phyloP scores from a whole-genome alignment of 1,140 invertebrate genomes.

The Arion vulgaris region DNA sequence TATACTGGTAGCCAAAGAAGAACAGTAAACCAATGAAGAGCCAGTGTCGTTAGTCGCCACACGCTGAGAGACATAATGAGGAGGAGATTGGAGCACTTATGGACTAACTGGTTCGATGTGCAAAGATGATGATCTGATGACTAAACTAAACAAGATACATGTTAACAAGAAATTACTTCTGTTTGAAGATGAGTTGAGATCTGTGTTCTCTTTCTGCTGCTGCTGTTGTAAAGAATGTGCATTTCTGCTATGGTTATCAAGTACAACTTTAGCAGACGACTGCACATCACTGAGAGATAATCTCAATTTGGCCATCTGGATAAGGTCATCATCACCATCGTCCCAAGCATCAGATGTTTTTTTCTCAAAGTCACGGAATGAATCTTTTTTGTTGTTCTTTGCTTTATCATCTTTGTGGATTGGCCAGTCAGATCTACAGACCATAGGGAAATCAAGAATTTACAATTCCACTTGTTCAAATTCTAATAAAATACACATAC shows the following conservation, averaged over 20 bases:
- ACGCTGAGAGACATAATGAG: too few relatives aligned
- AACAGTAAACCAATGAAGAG: too few relatives aligned
- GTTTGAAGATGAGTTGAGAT: neutral
- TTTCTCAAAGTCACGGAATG: constrained; percentile 96
- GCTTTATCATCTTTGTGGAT: constrained; percentile 58
- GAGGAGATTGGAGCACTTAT: too few relatives aligned
- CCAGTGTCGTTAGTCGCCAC: too few relatives aligned
- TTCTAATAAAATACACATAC: neutral
- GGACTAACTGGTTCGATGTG: too few relatives aligned
- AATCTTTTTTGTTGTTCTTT: constrained; percentile 71
- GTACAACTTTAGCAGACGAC: constrained; percentile 71
- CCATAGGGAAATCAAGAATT: neutral
- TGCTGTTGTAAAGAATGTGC: constrained; percentile 39
- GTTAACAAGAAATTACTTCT: neutral
- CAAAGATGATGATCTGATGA: too few relatives aligned
- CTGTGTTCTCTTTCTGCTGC: neutral
- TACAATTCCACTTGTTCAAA: neutral
- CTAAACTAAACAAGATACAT: too few relatives aligned
- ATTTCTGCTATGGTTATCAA: constrained; percentile 66
- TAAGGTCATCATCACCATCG: constrained; percentile 89
- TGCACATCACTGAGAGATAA: constrained; percentile 67
- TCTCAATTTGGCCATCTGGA: constrained; percentile 76
- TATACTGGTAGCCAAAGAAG: too few relatives aligned
- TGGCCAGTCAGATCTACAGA: constrained; percentile 27
- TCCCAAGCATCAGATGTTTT: constrained; percentile 98